These are phyloP conservation scores for Eristalis arbustorum DNA, from an alignment of 2,888 invertebrate genomes.

Conservation along the genomic window DNA sequence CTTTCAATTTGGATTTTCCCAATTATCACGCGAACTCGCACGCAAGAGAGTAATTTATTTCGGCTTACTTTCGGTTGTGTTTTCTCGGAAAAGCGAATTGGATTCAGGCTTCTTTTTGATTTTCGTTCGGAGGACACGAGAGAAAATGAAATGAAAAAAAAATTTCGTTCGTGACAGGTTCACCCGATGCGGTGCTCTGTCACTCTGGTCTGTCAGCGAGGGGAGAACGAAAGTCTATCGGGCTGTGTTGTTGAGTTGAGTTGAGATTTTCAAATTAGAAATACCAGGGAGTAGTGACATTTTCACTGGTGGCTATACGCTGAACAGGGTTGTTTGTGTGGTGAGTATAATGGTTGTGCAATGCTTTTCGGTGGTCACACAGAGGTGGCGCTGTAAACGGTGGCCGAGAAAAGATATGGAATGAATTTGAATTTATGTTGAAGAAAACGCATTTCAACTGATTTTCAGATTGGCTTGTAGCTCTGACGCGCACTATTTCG, in stretches of 20 bases:
- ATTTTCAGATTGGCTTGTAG: too few relatives aligned
- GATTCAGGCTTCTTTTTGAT: neutral
- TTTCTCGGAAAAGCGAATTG: neutral
- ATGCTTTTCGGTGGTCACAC: neutral
- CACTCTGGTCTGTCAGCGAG: slow-evolving; percentile 42
- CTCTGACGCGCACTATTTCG: too few relatives aligned
- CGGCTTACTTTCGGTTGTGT: neutral
- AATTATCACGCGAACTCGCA: neutral
- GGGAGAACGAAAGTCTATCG: neutral
- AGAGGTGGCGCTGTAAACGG: slow-evolving; percentile 13
- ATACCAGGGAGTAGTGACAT: neutral
- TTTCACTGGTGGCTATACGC: neutral
- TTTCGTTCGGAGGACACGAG: slow-evolving; percentile 57
- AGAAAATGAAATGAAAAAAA: slow-evolving; percentile 42
- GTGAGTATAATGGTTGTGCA: neutral
- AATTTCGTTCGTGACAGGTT: slow-evolving; percentile 58
- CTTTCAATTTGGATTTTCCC: slow-evolving; percentile 34
- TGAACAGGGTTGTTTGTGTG: neutral
- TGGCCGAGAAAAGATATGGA: neutral
- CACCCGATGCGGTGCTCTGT: slow-evolving; percentile 65
- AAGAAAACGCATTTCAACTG: too few relatives aligned
- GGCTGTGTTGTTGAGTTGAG: neutral
- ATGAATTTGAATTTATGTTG: too few relatives aligned
- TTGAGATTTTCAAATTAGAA: slow-evolving; percentile 1
- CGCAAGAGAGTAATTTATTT: neutral